Evolutionary conservation across 2,113 vertebrate species (phyloP).

Genomic region (Micronisus gabar): DNA sequence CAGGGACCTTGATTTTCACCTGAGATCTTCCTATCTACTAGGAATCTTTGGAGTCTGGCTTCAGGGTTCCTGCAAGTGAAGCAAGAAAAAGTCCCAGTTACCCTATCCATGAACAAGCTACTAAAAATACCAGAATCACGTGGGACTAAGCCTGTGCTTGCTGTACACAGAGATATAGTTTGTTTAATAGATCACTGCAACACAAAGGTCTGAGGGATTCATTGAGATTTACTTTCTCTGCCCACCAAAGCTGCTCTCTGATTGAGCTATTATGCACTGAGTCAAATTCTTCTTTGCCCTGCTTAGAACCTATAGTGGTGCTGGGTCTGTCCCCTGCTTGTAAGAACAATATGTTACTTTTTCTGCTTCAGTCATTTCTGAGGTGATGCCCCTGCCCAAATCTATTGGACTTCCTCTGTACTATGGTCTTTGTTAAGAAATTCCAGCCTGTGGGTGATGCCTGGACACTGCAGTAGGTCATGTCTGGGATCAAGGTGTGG

Average conservation of each 20-base stretch:
- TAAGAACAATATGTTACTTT: not conserved
- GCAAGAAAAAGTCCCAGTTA: not conserved
- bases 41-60: not conserved
- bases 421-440: not conserved
- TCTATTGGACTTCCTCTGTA: not conserved
- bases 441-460: not conserved
- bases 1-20: not conserved
- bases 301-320: not conserved
- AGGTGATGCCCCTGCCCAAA: not conserved
- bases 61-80: not conserved
- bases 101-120: not conserved
- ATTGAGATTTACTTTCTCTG: conserved; percentile 5
- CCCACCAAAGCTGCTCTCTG: not conserved
- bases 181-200: conserved; percentile 2
- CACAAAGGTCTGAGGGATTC: not conserved
- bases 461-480: not conserved
- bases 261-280: not conserved
- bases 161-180: not conserved
- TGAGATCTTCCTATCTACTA: not conserved
- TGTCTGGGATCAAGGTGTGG: not conserved
- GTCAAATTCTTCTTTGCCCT: not conserved
- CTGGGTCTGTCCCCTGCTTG: not conserved
- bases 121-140: conserved; percentile 18
- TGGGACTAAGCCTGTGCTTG: not conserved
- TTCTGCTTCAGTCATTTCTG: not conserved